Evolutionary conservation across 92 coral and sea anemone genomes (phyloP).

Genomic region (Epizoanthus stellaris): DNA sequence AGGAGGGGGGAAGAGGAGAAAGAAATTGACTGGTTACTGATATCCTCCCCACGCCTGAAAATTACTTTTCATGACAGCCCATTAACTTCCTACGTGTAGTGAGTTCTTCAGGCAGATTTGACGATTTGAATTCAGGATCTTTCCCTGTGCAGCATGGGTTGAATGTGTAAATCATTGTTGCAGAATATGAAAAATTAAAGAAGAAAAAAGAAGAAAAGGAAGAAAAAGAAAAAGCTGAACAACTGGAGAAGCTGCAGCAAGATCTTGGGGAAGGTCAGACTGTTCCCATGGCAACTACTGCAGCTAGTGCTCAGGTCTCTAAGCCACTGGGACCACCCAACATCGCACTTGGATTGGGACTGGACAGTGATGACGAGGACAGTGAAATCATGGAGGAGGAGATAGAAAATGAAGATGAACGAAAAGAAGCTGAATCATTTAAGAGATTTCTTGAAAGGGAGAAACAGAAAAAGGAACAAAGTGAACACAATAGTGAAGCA

Average conservation of each 20-base stretch:
- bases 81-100: background rate
- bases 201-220: constrained; percentile 68
- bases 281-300: constrained; percentile 70
- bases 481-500: constrained; percentile 11
- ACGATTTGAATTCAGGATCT: background rate
- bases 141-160: no score
- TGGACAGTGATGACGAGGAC: constrained; percentile 83
- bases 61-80: no score
- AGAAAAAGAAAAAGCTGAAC: constrained; percentile 69
- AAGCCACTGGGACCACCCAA: constrained; percentile 52
- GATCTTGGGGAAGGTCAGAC: constrained; percentile 89
- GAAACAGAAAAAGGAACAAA: constrained; percentile 41
- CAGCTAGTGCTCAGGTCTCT: constrained; percentile 46
- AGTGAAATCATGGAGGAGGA: constrained; percentile 50
- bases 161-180: background rate
- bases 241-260: constrained; percentile 77
- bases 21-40: no score
- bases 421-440: constrained; percentile 87
- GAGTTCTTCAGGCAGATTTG: no score
- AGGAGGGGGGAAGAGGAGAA: no score
- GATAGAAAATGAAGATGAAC: constrained; percentile 75
- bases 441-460: constrained; percentile 81
- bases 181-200: constrained; percentile 92
- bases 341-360: constrained; percentile 67
- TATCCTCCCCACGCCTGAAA: no score